Percentiles rank a stretch among this genome's conserved stretches.
Conservation (phyloP, 1,140 invertebrate genomes). For the Hetaerina americana region DNA sequence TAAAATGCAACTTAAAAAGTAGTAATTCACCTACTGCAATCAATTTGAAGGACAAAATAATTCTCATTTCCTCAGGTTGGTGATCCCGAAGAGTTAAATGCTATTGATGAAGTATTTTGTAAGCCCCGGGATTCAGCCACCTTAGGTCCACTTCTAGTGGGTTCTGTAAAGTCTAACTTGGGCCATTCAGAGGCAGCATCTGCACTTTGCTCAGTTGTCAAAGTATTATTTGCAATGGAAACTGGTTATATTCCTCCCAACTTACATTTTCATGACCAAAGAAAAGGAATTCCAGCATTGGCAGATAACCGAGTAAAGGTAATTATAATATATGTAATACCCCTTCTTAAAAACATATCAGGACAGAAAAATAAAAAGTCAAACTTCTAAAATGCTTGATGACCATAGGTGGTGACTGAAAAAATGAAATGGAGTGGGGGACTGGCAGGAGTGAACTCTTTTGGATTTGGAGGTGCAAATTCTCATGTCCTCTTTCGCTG, state of each 20-base stretch:
- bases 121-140: conserved; percentile 34
- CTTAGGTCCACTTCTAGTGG: conserved; percentile 57
- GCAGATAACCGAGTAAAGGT: conserved; percentile 44
- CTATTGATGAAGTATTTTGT: conserved; percentile 73
- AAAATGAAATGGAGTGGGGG: conserved; percentile 46
- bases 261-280: conserved; percentile 58
- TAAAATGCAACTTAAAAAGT: no score
- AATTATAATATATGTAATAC: no score
- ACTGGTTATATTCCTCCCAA: conserved; percentile 62
- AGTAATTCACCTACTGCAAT: no score
- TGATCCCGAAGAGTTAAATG: conserved; percentile 78
- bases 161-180: conserved; percentile 86
- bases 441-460: conserved; percentile 39
- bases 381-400: no score
- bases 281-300: conserved; percentile 55
- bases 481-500: conserved; percentile 51
- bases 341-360: no score
- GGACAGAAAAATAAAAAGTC: no score
- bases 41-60: no score
- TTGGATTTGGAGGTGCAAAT: conserved; percentile 50
- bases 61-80: no score
- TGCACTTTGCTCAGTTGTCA: conserved; percentile 69
- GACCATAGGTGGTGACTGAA: conserved; percentile 51
- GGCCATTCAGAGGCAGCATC: conserved; percentile 87
- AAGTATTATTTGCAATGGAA: conserved; percentile 65